A percentile compares a stretch with the other conserved stretches of the same genome.
phyloP scores from a whole-genome alignment of 2,797 vertebrate genomes.

The Distichodus sexfasciatus region DNA sequence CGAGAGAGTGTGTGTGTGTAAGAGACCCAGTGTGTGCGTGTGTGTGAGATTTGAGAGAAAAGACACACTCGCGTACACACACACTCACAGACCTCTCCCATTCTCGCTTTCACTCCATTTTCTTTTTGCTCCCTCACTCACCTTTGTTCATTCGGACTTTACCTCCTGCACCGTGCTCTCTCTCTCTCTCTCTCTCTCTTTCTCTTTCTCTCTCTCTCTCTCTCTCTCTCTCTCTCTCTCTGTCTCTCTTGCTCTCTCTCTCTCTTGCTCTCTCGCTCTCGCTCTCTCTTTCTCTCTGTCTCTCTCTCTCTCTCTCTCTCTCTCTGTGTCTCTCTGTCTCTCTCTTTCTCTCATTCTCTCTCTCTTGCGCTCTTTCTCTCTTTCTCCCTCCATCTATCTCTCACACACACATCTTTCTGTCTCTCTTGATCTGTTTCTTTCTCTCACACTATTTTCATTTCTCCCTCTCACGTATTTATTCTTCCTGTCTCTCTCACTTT shows the following conservation, averaged over 20 bases:
- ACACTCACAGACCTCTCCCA: too few species aligned
- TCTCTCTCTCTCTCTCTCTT: neutral
- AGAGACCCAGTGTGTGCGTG: too few species aligned
- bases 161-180: too few species aligned
- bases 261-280: neutral
- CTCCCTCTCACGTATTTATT: slow-evolving; percentile 3
- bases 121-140: neutral
- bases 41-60: too few species aligned
- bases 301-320: neutral
- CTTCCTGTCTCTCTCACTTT: slow-evolving; percentile 1
- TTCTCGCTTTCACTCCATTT: too few species aligned
- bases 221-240: neutral
- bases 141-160: too few species aligned
- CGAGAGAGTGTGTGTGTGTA: too few species aligned
- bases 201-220: neutral
- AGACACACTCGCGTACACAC: too few species aligned
- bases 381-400: neutral
- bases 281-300: neutral
- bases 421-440: slow-evolving; percentile 26
- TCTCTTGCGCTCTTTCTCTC: neutral
- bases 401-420: neutral
- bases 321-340: neutral
- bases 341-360: neutral
- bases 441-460: slow-evolving; percentile 18
- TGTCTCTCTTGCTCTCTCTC: neutral